These are phyloP conservation scores for Lagenorhynchus albirostris DNA, from an alignment of 2,113 vertebrate genomes.

Conservation along the genomic window DNA sequence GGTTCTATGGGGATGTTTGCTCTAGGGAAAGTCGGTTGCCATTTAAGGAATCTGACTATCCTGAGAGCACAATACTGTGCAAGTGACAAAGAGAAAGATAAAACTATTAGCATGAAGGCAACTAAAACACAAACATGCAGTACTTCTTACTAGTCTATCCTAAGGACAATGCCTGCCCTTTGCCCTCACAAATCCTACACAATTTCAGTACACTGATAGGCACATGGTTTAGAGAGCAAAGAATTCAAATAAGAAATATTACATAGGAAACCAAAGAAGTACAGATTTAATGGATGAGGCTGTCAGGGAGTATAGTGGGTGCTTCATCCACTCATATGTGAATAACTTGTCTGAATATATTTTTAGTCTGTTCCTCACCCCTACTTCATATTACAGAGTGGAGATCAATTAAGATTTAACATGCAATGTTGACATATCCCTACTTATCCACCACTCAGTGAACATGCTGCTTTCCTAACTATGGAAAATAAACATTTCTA, in stretches of 20 bases:
- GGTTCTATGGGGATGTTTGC: neutral
- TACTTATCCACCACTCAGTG: neutral
- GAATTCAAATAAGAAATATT: conserved; percentile 7
- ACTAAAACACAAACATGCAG: neutral
- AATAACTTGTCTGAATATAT: neutral
- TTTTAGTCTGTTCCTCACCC: neutral
- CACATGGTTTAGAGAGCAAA: neutral
- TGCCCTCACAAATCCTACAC: neutral
- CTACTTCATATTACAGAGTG: neutral
- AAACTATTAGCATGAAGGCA: neutral
- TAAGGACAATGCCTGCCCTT: neutral
- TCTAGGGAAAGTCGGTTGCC: neutral
- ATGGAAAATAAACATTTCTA: neutral
- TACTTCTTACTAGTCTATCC: neutral
- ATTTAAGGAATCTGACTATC: neutral
- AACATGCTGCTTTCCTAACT: neutral
- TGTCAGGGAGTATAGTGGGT: neutral
- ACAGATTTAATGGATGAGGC: neutral
- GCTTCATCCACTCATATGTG: neutral
- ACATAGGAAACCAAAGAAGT: neutral
- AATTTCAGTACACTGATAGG: neutral
- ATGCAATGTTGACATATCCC: neutral
- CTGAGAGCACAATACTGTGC: neutral
- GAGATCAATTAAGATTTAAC: neutral
- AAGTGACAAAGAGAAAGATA: neutral